Percentiles rank a stretch among this genome's conserved stretches.
Conservation (phyloP, 2,113 vertebrate species). For the Macquaria australasica region DNA sequence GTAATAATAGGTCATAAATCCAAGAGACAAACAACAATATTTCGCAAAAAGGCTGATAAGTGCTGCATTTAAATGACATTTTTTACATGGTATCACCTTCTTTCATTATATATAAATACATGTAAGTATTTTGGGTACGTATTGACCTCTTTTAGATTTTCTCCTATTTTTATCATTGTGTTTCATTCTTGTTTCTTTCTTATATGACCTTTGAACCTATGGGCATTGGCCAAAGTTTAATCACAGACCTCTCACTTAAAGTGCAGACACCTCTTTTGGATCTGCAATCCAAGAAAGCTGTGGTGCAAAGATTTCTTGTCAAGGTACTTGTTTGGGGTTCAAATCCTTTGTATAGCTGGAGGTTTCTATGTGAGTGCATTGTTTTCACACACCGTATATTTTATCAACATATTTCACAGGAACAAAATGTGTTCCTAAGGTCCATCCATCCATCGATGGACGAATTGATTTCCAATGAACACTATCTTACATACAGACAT, state of each 20-base stretch:
- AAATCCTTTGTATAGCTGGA: background rate
- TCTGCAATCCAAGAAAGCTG: background rate
- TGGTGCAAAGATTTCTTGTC: background rate
- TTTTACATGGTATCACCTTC: background rate
- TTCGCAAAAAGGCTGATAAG: too few species aligned
- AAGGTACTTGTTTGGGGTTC: background rate
- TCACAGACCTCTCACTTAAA: background rate
- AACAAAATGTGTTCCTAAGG: background rate
- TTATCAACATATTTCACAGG: background rate
- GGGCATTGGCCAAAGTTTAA: background rate
- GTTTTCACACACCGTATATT: background rate
- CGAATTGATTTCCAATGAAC: conserved; percentile 29
- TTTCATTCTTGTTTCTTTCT: background rate
- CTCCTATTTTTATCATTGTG: background rate
- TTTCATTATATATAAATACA: too few species aligned
- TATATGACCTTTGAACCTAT: background rate
- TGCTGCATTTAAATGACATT: background rate
- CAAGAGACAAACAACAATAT: too few species aligned
- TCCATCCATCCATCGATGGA: conserved; percentile 16
- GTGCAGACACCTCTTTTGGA: background rate
- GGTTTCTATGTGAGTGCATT: background rate
- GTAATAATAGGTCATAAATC: background rate
- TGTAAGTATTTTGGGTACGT: background rate
- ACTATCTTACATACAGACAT: background rate
- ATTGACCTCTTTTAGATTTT: background rate